Base-by-base conservation (phyloP, 2,113 vertebrate species). In the Oreochromis spilurus region DNA sequence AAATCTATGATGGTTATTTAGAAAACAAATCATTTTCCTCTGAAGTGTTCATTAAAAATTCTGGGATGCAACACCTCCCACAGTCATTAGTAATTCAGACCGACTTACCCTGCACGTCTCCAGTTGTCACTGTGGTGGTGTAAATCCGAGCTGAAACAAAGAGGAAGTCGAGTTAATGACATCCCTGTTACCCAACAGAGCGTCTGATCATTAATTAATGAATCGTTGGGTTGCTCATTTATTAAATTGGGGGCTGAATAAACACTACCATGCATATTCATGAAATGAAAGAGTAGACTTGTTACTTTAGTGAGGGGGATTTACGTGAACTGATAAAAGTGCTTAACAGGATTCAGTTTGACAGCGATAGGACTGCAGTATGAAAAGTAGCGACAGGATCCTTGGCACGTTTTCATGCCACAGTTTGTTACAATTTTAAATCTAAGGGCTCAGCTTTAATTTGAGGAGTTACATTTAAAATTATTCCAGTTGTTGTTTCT, bases 71-170 rank as follows among this genome's bases (percentile, higher is more conserved):
- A 13, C 29, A 36, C 48, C 19, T 31, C 40, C 13, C 19, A 0
- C 38, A 24, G 82, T 36, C 84, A 0, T 82, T 83, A 84, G 65
- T 31, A 9, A 84, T 70, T 70, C 82, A 19, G 17, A 26, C 7
- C 2, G 43, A 93, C 97, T 97, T 91, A 99, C 98, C 97, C 95
- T 96, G 96, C 0, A 91, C 83, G 91, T 99, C 99, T 87, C 96
- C 97, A 0, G 97, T 98, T 21, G 98, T 99, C 95, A 97, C 94
- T n/a, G 96, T 17, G 9, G 98, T 98, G 77, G 98, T 99, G 92
- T 97, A 89, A 93, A 99, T 97, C 94, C 98, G 97, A 17, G 97
- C 99, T 99, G 97, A 81, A 96, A 96, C 89, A 91, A 80, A 91
- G 53, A 86, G 50, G 58, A 89, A 88, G 67, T 57, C 1, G 40